Evolutionary conservation across 2,113 vertebrate genomes (phyloP).

Genomic region (Platichthys stellatus): DNA sequence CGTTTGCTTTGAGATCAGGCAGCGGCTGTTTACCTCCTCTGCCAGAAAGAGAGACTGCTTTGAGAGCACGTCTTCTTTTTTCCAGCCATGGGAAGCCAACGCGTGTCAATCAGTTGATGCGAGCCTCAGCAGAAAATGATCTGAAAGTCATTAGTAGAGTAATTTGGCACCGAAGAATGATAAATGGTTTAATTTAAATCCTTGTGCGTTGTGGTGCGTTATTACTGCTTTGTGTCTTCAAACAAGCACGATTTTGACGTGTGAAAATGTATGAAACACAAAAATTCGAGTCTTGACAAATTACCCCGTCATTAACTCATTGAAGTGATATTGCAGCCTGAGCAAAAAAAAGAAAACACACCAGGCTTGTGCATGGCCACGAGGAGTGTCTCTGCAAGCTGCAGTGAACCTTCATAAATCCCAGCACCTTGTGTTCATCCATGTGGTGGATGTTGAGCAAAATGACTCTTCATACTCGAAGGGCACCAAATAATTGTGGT

Average conservation of each 20-base stretch:
- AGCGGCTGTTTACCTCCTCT: constrained; percentile 51
- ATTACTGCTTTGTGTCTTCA: constrained; percentile 16
- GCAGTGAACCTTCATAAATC: constrained; percentile 63
- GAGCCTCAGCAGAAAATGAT: constrained; percentile 35
- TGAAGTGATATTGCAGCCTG: constrained; percentile 29
- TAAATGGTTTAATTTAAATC: constrained; percentile 18
- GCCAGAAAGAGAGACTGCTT: constrained; percentile 31
- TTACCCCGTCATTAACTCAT: constrained; percentile 25
- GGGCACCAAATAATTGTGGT: constrained; percentile 75
- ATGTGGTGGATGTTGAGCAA: constrained; percentile 72
- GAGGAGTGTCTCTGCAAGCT: constrained; percentile 45
- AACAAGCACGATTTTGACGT: constrained; percentile 1
- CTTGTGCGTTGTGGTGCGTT: not conserved
- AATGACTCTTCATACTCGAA: constrained; percentile 71
- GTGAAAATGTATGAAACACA: not conserved
- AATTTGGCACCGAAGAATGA: constrained; percentile 35
- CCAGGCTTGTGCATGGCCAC: constrained; percentile 19
- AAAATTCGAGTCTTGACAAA: constrained; percentile 7
- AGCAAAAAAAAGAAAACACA: constrained; percentile 18
- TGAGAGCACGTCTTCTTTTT: constrained; percentile 21
- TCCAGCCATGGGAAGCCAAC: constrained; percentile 13
- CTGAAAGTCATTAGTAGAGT: constrained; percentile 10
- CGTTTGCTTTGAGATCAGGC: constrained; percentile 63
- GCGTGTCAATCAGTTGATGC: constrained; percentile 9
- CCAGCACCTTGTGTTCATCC: constrained; percentile 70